Evolutionary conservation across 2,113 vertebrate species (phyloP).

Genomic region (Cyprinodon tularosa): DNA sequence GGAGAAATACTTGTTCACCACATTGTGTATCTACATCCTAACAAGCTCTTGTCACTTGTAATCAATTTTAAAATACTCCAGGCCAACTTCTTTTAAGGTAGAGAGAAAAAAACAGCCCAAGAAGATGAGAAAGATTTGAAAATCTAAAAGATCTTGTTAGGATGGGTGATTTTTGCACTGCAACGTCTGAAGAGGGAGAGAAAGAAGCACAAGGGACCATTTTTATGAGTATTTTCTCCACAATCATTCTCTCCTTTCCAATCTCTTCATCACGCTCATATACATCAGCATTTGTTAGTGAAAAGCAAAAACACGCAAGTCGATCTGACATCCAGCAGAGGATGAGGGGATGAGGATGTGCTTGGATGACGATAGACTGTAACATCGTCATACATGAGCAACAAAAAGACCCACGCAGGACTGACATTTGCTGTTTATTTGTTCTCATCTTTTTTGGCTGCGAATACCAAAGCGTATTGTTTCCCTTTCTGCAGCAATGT

Average conservation of each 20-base stretch:
- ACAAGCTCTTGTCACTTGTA: slow-evolving; percentile 13
- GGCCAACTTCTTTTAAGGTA: neutral
- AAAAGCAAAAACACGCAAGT: slow-evolving; percentile 27
- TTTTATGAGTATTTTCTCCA: slow-evolving; percentile 21
- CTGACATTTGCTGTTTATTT: slow-evolving; percentile 51
- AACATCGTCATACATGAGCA: slow-evolving; percentile 48
- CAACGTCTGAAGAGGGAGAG: slow-evolving; percentile 25
- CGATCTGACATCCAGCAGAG: slow-evolving; percentile 35
- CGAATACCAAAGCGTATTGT: slow-evolving; percentile 43
- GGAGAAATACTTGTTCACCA: neutral
- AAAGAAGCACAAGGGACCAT: slow-evolving; percentile 18
- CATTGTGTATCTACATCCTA: slow-evolving; percentile 30
- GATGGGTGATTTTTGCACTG: slow-evolving; percentile 40
- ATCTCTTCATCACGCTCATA: slow-evolving; percentile 15
- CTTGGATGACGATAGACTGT: slow-evolving; percentile 46
- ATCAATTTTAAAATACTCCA: slow-evolving; percentile 22
- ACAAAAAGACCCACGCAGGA: slow-evolving; percentile 55
- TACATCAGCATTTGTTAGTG: slow-evolving; percentile 11
- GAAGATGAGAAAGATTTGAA: neutral
- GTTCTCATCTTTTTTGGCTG: slow-evolving; percentile 15
- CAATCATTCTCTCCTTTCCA: slow-evolving; percentile 18
- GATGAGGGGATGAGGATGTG: slow-evolving; percentile 39
- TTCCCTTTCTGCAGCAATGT: slow-evolving; percentile 30
- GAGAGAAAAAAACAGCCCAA: neutral
- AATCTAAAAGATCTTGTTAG: slow-evolving; percentile 25